phyloP scores from a whole-genome alignment of 2,888 invertebrate genomes.

The Stenodema calcarata region DNA sequence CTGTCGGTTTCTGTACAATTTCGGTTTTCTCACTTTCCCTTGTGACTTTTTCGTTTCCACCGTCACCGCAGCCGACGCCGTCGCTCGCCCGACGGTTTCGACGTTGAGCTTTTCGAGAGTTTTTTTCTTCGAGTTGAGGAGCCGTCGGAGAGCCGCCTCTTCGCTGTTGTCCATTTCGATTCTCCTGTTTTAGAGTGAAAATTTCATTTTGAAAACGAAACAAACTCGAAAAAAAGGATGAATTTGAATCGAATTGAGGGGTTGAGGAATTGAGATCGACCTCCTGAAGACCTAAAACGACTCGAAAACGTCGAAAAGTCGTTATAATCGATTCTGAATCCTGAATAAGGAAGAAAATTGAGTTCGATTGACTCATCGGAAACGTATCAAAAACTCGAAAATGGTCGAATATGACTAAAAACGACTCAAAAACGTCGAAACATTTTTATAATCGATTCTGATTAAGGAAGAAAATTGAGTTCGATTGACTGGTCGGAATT shows the following conservation, averaged over 20 bases:
- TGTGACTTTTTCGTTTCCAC: constrained; percentile 17
- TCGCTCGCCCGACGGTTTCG: constrained; percentile 15
- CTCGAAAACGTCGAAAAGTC: no score
- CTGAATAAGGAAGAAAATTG: no score
- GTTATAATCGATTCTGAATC: no score
- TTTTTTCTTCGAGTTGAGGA: not conserved
- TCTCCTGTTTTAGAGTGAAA: not conserved
- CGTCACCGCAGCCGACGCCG: constrained; percentile 17
- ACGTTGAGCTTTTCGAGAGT: not conserved
- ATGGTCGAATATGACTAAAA: no score
- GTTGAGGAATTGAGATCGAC: no score
- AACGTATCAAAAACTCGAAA: no score
- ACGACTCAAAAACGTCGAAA: no score
- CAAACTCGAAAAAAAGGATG: not conserved
- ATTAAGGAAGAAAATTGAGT: no score
- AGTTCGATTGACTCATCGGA: no score
- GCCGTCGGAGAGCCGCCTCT: not conserved
- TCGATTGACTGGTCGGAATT: no score
- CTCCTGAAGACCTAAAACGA: no score
- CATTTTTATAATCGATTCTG: no score
- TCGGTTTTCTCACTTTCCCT: constrained; percentile 12
- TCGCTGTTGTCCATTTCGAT: constrained; percentile 1
- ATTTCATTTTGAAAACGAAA: not conserved
- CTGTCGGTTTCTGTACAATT: constrained; percentile 28
- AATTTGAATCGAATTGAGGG: not conserved